These are phyloP conservation scores for Cheilosia grossa DNA, from an alignment of 2,888 invertebrate genomes.

Conservation along the genomic window DNA sequence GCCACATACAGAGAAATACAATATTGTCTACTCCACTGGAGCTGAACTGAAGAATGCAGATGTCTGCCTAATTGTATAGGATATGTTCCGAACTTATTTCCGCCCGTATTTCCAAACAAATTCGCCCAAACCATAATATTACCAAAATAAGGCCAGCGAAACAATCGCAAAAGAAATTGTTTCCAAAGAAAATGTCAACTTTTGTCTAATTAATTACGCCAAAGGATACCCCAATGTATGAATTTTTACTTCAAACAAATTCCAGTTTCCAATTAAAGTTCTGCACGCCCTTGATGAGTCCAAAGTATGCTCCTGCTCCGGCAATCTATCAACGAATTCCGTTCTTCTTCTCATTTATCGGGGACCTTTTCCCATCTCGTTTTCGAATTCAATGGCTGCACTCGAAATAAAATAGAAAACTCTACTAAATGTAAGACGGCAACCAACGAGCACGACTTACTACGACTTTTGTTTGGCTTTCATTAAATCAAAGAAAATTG, in stretches of 20 bases:
- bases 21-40: neutral
- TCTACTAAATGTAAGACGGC: neutral
- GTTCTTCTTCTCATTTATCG: slow-evolving; percentile 13
- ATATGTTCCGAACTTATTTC: neutral
- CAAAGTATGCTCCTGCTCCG: slow-evolving; percentile 10
- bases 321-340: slow-evolving; percentile 14
- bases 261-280: slow-evolving; percentile 4
- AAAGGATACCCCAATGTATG: neutral
- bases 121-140: neutral
- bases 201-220: neutral
- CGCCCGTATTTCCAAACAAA: neutral
- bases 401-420: neutral
- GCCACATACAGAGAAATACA: neutral
- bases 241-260: neutral
- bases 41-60: neutral
- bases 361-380: slow-evolving; percentile 25
- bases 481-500: slow-evolving; percentile 61
- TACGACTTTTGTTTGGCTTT: slow-evolving; percentile 39
- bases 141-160: neutral
- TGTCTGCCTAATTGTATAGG: neutral
- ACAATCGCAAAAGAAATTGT: neutral
- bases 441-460: neutral
- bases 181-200: neutral
- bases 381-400: slow-evolving; percentile 33
- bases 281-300: slow-evolving; percentile 21